A percentile compares a stretch with the other conserved stretches of the same genome.
These are phyloP conservation scores for Phataginus tetradactyla DNA, from an alignment of 2,797 vertebrate species.

Conservation along the genomic window DNA sequence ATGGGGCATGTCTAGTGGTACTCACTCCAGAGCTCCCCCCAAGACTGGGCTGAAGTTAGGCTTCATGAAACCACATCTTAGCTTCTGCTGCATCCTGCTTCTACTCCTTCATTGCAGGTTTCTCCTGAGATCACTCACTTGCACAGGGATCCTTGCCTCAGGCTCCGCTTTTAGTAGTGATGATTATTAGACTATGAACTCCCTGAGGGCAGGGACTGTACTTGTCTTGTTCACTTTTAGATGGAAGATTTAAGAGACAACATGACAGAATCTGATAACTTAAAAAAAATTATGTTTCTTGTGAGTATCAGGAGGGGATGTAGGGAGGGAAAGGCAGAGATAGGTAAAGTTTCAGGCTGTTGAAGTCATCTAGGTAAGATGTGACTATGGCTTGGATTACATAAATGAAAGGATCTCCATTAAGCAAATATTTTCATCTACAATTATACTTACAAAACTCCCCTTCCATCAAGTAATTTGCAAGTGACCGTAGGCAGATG, in stretches of 20 bases:
- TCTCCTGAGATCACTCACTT: not conserved
- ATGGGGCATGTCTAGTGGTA: not conserved
- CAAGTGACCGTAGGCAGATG: slow-evolving; percentile 38
- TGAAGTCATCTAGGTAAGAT: not conserved
- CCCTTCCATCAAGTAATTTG: slow-evolving; percentile 52
- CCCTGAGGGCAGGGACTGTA: not conserved
- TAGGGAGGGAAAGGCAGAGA: not conserved
- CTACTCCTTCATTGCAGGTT: not conserved
- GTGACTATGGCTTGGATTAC: not conserved
- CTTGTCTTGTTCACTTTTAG: not conserved
- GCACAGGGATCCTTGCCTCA: not conserved
- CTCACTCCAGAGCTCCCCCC: no score
- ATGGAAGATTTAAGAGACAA: not conserved
- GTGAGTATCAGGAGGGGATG: not conserved
- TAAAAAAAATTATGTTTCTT: not conserved
- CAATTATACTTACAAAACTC: slow-evolving; percentile 40
- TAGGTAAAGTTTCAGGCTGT: not conserved
- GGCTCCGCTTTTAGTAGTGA: not conserved
- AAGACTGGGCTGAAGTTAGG: not conserved
- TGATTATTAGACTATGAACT: not conserved
- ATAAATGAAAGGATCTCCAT: slow-evolving; percentile 31
- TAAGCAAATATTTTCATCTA: slow-evolving; percentile 62
- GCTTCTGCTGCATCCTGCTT: not conserved
- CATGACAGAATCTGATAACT: not conserved
- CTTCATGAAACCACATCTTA: not conserved